Percentiles rank a stretch among this genome's conserved stretches.
Evolutionary conservation across 2,113 vertebrate species (phyloP).

Genomic region (Zosterops borbonicus): DNA sequence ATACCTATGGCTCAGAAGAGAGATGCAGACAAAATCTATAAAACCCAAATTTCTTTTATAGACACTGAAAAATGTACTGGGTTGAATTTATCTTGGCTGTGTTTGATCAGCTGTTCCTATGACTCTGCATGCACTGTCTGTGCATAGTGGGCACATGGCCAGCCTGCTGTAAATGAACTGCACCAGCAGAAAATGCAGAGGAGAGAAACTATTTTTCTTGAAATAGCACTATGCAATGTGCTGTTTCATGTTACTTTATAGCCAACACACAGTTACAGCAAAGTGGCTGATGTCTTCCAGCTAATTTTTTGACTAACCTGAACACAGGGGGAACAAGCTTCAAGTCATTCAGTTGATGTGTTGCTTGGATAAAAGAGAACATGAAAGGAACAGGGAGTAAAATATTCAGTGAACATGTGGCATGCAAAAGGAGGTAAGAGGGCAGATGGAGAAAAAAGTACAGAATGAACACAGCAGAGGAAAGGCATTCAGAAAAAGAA

Average conservation of each 20-base stretch:
- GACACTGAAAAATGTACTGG: not conserved
- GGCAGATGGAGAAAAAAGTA: not conserved
- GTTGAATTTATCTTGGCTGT: not conserved
- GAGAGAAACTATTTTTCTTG: not conserved
- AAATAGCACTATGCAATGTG: not conserved
- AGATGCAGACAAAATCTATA: not conserved
- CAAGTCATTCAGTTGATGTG: not conserved
- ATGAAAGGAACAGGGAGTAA: not conserved
- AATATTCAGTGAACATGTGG: not conserved
- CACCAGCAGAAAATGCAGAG: not conserved
- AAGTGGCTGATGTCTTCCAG: not conserved
- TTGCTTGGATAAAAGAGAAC: not conserved
- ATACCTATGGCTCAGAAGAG: not conserved
- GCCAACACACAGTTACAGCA: not conserved
- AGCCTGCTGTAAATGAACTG: not conserved
- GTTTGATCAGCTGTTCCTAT: not conserved
- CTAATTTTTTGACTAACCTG: not conserved
- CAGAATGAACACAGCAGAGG: not conserved
- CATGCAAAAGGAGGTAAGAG: not conserved
- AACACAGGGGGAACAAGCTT: not conserved
- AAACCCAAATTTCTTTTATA: constrained; percentile 6
- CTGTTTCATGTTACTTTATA: not conserved
- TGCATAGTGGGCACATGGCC: not conserved
- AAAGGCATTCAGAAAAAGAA: not conserved
- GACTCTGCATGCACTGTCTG: not conserved